Percentiles rank a stretch among this genome's conserved stretches.
These are phyloP conservation scores for Paramormyrops kingsleyae DNA, from an alignment of 2,113 vertebrate species.

Conservation along the genomic window DNA sequence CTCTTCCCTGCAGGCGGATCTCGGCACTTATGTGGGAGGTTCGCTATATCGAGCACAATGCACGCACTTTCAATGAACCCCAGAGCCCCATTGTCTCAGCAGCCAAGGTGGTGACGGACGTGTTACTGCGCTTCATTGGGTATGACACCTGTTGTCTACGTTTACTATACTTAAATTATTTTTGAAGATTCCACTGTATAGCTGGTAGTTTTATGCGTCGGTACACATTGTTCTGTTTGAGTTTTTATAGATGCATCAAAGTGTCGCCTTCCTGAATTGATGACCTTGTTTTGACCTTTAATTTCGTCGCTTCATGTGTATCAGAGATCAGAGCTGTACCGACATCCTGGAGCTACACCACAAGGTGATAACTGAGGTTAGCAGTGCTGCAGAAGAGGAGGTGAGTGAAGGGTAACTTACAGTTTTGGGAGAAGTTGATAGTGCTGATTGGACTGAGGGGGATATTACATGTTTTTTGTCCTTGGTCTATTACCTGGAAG, in stretches of 20 bases:
- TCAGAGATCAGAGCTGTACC: constrained; percentile 87
- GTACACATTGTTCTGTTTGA: neutral
- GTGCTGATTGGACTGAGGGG: neutral
- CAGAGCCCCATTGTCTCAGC: constrained; percentile 91
- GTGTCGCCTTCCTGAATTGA: neutral
- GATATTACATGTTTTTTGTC: neutral
- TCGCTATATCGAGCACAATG: constrained; percentile 94
- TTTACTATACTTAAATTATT: neutral
- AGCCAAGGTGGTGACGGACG: constrained; percentile 92
- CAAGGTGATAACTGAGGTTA: constrained; percentile 77
- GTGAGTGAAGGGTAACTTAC: constrained; percentile 45
- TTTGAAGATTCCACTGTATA: neutral
- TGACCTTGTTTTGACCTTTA: constrained; percentile 4
- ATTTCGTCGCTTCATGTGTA: neutral
- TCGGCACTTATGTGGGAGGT: constrained; percentile 99
- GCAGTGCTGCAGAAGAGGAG: constrained; percentile 77
- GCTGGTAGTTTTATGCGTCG: neutral
- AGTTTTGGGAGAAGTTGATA: neutral
- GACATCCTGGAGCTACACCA: constrained; percentile 85
- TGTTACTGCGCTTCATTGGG: constrained; percentile 90
- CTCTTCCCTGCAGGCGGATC: constrained; percentile 70
- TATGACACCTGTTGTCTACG: constrained; percentile 42
- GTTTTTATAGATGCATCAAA: neutral
- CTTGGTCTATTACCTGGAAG: neutral
- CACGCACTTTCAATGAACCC: constrained; percentile 94